These are phyloP conservation scores for Panorpa germanica DNA, from an alignment of 2,888 invertebrate species.

Conservation along the genomic window DNA sequence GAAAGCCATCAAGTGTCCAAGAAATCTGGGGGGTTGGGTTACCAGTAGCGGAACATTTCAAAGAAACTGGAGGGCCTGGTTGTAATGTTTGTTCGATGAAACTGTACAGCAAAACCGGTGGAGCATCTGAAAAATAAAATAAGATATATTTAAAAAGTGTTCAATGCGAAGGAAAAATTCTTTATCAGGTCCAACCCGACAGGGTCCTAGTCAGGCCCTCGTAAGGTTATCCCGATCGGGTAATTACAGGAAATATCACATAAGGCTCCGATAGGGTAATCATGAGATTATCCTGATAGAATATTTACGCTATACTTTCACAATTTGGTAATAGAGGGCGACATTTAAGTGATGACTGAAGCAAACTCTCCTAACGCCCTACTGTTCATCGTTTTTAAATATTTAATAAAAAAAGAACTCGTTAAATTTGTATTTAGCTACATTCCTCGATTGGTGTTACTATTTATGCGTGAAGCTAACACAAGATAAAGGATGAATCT, in stretches of 20 bases:
- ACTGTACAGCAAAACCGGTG: slow-evolving; percentile 54
- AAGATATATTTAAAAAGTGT: not conserved
- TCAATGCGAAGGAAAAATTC: not conserved
- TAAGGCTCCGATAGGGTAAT: no score
- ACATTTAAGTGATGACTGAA: not conserved
- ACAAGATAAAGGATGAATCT: no score
- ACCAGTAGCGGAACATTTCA: slow-evolving; percentile 59
- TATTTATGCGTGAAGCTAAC: no score
- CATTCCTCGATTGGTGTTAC: no score
- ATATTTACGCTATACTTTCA: not conserved
- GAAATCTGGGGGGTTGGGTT: slow-evolving; percentile 64
- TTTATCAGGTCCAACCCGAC: no score
- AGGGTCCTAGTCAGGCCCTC: no score
- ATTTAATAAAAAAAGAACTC: no score
- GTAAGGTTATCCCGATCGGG: no score
- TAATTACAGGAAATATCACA: not conserved
- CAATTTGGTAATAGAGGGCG: not conserved
- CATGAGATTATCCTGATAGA: not conserved
- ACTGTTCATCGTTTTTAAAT: no score
- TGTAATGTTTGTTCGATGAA: slow-evolving; percentile 64
- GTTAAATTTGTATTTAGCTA: no score
- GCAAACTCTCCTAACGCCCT: no score
- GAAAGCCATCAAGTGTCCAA: slow-evolving; percentile 61
- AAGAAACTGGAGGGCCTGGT: slow-evolving; percentile 56
- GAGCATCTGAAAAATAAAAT: slow-evolving; percentile 39